Evolutionary conservation across 2,797 vertebrate species (phyloP), one percentile per base, ranked within the genome.

Genomic region (Pipistrellus pygmaeus): DNA sequence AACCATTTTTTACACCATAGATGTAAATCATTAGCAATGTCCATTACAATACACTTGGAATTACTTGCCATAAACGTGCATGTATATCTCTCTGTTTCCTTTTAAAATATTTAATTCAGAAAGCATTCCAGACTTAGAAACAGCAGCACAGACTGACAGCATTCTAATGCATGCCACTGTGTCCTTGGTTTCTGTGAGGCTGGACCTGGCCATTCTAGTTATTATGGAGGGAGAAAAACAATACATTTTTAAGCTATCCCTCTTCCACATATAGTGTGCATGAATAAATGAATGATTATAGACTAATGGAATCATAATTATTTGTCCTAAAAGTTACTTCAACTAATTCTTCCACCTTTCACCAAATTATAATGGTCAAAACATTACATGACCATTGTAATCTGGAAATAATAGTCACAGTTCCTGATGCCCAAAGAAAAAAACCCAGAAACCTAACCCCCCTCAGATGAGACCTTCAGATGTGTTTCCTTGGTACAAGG

Each of bases 301-400:
- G 71, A 80, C 32, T 44, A 91, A 95, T 35, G 18, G 38, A 89
- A 75, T 81, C 32, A 85, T 25, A 75, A 18, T 81, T 87, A 72
- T 77, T 89, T 93, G 68, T 82, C 85, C 86, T 90, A 82, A 75
- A 91, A 90, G 21, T 88, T 81, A 92, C 30, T 85, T 30, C 12
- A 92, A 88, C 85, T 82, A 90, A 91, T 55, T 90, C 78, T 73
- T 68, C 87, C 4, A 66, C 57, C 10, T 46, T 93, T 82, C 75
- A 72, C 48, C 69, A 85, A 94, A 95, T 96, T 41, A 41, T 6
- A 41, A 41, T 41, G 38, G 38, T 41, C 38, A 41, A 60, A 93
- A 55, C 93, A 93, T 83, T 91, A 83, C 46, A 85, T 73, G 57
- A 94, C 91, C n/a, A n/a, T 76, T 68, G 93, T 87, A 86, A 93